A percentile compares a stretch with the other conserved stretches of the same genome.
These are phyloP conservation scores for Fragum sueziense DNA, from an alignment of 2,888 invertebrate genomes.

Conservation along the genomic window DNA sequence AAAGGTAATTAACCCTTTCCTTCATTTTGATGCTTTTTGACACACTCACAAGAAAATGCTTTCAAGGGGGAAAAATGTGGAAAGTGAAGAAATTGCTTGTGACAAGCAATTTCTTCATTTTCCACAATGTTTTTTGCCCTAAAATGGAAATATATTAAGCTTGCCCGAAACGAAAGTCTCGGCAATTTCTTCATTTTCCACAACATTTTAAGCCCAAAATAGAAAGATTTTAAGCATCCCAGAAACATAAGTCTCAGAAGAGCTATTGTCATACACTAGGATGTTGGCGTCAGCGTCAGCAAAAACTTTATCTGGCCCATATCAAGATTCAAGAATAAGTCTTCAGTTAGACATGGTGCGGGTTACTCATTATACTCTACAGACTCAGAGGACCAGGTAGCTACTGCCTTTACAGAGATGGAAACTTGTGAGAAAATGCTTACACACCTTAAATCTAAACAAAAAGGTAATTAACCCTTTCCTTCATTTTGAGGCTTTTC, in stretches of 20 bases:
- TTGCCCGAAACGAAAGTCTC: neutral
- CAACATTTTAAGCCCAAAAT: too few relatives aligned
- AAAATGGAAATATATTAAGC: neutral
- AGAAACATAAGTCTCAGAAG: neutral
- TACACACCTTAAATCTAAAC: slow-evolving; percentile 61
- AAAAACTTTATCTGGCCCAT: slow-evolving; percentile 43
- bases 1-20: slow-evolving; percentile 44
- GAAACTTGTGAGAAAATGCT: slow-evolving; percentile 68
- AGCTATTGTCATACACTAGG: neutral
- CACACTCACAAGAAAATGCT: neutral
- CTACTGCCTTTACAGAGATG: slow-evolving; percentile 60
- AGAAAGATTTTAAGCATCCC: neutral
- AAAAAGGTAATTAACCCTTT: slow-evolving; percentile 49
- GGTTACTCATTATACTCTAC: slow-evolving; percentile 72
- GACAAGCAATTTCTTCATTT: neutral
- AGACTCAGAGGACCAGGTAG: slow-evolving; percentile 65
- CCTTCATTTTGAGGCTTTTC: too few relatives aligned
- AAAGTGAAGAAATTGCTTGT: neutral
- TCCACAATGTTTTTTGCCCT: neutral
- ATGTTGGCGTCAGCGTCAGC: slow-evolving; percentile 12
- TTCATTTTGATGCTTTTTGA: neutral
- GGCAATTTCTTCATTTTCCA: neutral
- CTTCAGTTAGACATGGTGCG: slow-evolving; percentile 63
- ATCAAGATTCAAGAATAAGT: slow-evolving; percentile 48
- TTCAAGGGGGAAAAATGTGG: neutral